phyloP scores from a whole-genome alignment of 1,140 invertebrate species.

The Eueides isabella region DNA sequence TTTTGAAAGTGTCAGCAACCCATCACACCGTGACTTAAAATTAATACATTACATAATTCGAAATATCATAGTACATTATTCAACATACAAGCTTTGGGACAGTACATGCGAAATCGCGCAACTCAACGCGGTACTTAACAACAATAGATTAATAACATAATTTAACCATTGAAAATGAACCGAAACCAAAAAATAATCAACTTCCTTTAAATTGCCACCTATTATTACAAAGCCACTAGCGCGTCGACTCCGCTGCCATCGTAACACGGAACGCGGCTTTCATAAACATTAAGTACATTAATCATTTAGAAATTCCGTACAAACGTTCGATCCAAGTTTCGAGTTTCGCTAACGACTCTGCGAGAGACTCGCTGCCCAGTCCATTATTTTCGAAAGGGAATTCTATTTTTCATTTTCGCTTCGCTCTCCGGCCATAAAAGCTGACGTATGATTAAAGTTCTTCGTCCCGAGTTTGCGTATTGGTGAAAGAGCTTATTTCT shows the following conservation, averaged over 20 bases:
- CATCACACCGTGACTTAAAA: no score
- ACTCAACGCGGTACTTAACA: background rate
- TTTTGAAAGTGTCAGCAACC: no score
- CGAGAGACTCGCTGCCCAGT: constrained; percentile 64
- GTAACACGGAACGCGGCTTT: constrained; percentile 39
- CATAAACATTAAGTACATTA: constrained; percentile 65
- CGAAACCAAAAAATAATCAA: background rate
- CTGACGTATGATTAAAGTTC: constrained; percentile 72
- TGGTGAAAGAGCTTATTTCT: constrained; percentile 24
- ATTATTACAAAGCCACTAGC: background rate
- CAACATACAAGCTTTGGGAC: no score
- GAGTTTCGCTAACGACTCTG: constrained; percentile 65
- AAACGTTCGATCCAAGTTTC: constrained; percentile 59
- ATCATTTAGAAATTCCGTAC: constrained; percentile 59
- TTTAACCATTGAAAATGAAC: background rate
- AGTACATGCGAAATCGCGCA: no score
- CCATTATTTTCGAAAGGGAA: constrained; percentile 74
- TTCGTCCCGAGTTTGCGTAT: constrained; percentile 36
- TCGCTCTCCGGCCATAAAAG: constrained; percentile 55
- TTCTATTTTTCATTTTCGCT: constrained; percentile 67
- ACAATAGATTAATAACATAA: background rate
- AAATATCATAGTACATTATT: no score
- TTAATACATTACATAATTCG: no score
- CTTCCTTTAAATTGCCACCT: background rate
- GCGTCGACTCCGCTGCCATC: background rate